Evolutionary conservation across 2,113 vertebrate species (phyloP), one percentile per base, ranked within the genome.

Genomic region (Dinomys branickii): DNA sequence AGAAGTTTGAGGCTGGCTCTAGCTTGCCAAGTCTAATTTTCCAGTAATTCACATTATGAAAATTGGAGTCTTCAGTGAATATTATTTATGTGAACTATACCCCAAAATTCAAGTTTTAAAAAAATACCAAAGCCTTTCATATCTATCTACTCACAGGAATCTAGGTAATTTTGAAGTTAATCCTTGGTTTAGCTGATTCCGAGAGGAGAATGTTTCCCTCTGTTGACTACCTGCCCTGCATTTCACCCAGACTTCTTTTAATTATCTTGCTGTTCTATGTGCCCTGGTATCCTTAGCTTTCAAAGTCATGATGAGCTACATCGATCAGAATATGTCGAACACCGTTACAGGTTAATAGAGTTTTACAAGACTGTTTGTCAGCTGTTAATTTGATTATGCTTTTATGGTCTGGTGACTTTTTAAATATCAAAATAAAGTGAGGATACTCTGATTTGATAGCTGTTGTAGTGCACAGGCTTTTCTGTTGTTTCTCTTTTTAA

Each of bases 31-130:
- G 41, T 89, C 28, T 52, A 41, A 69, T 88, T 81, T 89, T 58
- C n/a, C 85, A 73, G 33, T 50, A 85, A 94, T 44, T 91, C 56
- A 77, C 86, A 80, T 88, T 78, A 82, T 28, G 96, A 85, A 96
- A 84, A n/a, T 71, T 69, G 11, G 14, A 93, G 69, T 84, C 6
- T 63, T 69, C 52, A 77, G 35, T 56, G 13, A 63, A 63, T 86
- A 50, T n/a, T 92, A 38, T 83, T 93, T 61, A 78, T 87, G 82
- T 80, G 44, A 93, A 93, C 54, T 11, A 78, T 2, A 69, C 16
- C 52, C n/a, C 41, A 59, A 61, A 93, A 59, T 63, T 94, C 4
- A 44, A 16, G 35, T 61, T 54, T 56, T 44, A 59, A 77, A 17
- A 19, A 91, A 75, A 78, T 58, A 63, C 6, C 30, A 11, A 73